These are phyloP conservation scores for Cydia pomonella DNA, from an alignment of 1,140 invertebrate species.

Conservation along the genomic window DNA sequence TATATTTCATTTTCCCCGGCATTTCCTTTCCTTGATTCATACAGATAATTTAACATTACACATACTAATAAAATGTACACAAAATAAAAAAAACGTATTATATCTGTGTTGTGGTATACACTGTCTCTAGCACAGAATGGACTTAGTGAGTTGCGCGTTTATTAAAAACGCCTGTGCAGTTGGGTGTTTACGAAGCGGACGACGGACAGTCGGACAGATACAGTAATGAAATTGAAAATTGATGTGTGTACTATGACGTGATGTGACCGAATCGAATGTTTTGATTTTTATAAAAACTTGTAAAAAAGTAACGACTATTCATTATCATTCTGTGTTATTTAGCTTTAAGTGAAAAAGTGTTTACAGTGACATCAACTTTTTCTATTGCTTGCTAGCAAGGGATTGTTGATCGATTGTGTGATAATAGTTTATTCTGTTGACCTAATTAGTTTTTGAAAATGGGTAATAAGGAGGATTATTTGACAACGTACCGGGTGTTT, in stretches of 20 bases:
- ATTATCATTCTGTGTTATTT: slow-evolving; percentile 46
- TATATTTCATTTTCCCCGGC: no score
- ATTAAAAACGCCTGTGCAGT: slow-evolving; percentile 21
- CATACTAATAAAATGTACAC: neutral
- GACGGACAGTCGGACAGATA: slow-evolving; percentile 24
- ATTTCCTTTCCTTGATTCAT: neutral
- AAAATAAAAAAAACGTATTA: neutral
- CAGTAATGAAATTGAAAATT: slow-evolving; percentile 30
- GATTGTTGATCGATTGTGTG: slow-evolving; percentile 62
- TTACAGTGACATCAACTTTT: slow-evolving; percentile 26
- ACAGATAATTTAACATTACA: neutral
- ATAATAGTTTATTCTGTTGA: slow-evolving; percentile 44
- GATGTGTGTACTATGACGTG: slow-evolving; percentile 42
- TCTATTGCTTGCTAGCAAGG: slow-evolving; percentile 42
- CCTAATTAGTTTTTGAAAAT: slow-evolving; percentile 54
- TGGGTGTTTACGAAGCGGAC: slow-evolving; percentile 25
- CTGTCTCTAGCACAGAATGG: neutral
- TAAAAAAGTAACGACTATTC: slow-evolving; percentile 40
- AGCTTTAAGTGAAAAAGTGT: slow-evolving; percentile 43
- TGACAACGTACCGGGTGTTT: slow-evolving; percentile 85
- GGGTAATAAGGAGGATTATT: slow-evolving; percentile 84
- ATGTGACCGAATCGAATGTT: slow-evolving; percentile 67
- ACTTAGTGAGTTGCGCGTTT: neutral
- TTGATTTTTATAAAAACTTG: slow-evolving; percentile 58
- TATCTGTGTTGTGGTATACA: slow-evolving; percentile 13